Percentiles rank a stretch among this genome's conserved stretches.
phyloP scores from a whole-genome alignment of 2,797 vertebrate species.

The Chromis chromis region DNA sequence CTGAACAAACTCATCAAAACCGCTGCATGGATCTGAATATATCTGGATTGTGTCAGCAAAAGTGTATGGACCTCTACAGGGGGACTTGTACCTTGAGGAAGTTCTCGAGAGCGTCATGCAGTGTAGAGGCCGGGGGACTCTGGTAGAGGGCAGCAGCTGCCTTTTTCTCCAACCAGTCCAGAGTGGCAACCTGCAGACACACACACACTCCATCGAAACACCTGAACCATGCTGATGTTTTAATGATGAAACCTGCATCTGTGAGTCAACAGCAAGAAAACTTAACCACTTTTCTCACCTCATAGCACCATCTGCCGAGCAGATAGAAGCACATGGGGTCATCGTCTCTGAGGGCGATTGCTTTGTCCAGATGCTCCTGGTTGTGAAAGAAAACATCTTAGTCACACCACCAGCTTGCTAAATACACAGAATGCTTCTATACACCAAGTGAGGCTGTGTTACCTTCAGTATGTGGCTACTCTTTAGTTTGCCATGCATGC shows the following conservation, averaged over 20 bases:
- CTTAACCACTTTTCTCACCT: slow-evolving; percentile 64
- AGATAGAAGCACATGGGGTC: slow-evolving; percentile 84
- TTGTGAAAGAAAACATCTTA: background rate
- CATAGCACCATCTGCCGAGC: slow-evolving; percentile 85
- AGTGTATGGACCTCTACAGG: background rate
- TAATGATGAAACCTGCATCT: background rate
- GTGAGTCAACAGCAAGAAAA: background rate
- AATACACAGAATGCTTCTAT: background rate
- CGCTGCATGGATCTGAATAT: too few species aligned
- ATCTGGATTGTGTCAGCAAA: too few species aligned
- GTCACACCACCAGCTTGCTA: background rate
- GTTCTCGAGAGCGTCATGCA: slow-evolving; percentile 91
- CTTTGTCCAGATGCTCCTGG: slow-evolving; percentile 84
- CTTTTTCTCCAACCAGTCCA: slow-evolving; percentile 93
- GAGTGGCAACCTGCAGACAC: slow-evolving; percentile 86
- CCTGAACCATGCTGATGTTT: background rate
- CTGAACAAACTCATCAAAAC: background rate
- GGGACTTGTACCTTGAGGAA: slow-evolving; percentile 88
- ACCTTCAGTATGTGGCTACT: slow-evolving; percentile 83
- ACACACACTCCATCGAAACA: background rate
- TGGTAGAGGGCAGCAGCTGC: slow-evolving; percentile 89
- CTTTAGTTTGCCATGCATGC: slow-evolving; percentile 84
- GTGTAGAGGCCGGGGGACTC: slow-evolving; percentile 84
- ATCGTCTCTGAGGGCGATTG: slow-evolving; percentile 74
- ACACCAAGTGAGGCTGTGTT: background rate